These are phyloP conservation scores for Epinephelus cyanopodus DNA, from an alignment of 2,113 vertebrate genomes.

Conservation along the genomic window DNA sequence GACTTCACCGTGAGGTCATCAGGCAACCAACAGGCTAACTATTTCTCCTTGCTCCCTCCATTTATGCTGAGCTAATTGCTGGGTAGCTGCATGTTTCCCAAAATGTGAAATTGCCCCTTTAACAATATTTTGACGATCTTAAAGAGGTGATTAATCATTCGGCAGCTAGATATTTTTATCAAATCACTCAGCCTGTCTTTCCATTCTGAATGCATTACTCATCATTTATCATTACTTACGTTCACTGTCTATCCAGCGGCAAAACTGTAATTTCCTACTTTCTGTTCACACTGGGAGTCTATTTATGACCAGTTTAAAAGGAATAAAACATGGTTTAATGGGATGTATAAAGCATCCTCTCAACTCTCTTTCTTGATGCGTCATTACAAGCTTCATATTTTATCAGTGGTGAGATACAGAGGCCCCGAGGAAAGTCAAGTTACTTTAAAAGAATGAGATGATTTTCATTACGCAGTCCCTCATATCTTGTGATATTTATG, in stretches of 20 bases:
- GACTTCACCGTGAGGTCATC: too few relatives aligned
- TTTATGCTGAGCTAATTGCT: not conserved
- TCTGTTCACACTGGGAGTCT: not conserved
- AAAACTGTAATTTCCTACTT: not conserved
- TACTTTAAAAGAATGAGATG: conserved; percentile 35
- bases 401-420: conserved; percentile 33
- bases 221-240: conserved; percentile 37
- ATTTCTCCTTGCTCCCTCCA: not conserved
- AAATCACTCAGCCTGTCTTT: not conserved
- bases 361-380: not conserved
- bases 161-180: not conserved
- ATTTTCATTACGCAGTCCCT: conserved; percentile 36
- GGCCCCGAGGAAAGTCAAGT: conserved; percentile 6
- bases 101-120: conserved; percentile 6
- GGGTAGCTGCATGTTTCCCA: not conserved
- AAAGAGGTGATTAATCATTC: not conserved
- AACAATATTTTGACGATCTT: not conserved
- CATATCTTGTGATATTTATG: conserved; percentile 28
- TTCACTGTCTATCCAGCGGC: not conserved
- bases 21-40: not conserved
- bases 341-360: conserved; percentile 8
- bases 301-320: conserved; percentile 34
- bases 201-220: conserved; percentile 7
- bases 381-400: conserved; percentile 23
- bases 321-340: conserved; percentile 37